Evolutionary conservation across 2,888 invertebrate species (phyloP).

Genomic region (Leptinotarsa haldemani): DNA sequence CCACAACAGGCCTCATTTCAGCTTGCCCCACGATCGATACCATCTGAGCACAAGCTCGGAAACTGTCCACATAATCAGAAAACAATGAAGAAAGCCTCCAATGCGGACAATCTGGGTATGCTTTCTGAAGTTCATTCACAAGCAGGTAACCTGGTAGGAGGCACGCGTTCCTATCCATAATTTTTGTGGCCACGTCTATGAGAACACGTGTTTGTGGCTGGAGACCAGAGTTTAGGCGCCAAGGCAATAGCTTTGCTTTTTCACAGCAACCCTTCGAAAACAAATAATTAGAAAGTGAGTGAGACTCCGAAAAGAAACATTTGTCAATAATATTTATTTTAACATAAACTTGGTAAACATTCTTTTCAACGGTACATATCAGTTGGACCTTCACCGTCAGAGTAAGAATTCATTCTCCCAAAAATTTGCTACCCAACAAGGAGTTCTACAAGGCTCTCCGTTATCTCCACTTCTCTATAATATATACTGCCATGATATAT

Average conservation of each 20-base stretch:
- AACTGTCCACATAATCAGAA: conserved; percentile 91
- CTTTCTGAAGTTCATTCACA: conserved; percentile 94
- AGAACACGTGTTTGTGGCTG: conserved; percentile 85
- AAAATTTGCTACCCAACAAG: no score
- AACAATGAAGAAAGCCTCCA: conserved; percentile 92
- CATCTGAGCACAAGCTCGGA: conserved; percentile 94
- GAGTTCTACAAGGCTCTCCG: no score
- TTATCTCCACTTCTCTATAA: no score
- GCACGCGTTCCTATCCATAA: conserved; percentile 93
- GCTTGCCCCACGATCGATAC: conserved; percentile 92
- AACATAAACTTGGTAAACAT: no score
- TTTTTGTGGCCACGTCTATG: conserved; percentile 84
- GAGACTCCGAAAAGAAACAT: no score
- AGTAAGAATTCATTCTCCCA: no score
- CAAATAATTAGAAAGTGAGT: background rate
- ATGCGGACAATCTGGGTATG: conserved; percentile 89
- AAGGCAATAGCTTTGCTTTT: conserved; percentile 85
- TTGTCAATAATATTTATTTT: no score
- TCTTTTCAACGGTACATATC: no score
- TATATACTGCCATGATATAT: no score
- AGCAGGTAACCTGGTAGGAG: conserved; percentile 94
- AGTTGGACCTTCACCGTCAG: no score
- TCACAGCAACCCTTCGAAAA: conserved; percentile 81
- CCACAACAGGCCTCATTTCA: conserved; percentile 93
- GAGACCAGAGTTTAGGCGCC: conserved; percentile 81